Conservation (phyloP, 2,888 invertebrate species). For the Melipona beecheii region DNA sequence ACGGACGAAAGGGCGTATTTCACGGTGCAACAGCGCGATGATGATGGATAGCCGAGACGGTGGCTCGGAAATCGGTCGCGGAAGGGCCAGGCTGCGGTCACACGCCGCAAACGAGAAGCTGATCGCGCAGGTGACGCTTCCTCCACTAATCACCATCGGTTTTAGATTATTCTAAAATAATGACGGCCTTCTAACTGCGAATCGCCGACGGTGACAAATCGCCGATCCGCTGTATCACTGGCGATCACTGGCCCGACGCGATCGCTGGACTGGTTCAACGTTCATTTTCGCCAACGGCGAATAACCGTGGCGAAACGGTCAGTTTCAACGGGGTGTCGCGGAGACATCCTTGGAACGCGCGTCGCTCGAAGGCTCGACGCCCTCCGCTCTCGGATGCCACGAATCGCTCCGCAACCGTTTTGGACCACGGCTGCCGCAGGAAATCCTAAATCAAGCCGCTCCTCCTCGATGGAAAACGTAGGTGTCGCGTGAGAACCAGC, state of each 20-base stretch:
- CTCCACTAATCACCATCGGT: slow-evolving; percentile 84
- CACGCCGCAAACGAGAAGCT: slow-evolving; percentile 74
- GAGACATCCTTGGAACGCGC: slow-evolving; percentile 71
- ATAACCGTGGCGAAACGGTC: slow-evolving; percentile 67
- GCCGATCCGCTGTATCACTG: slow-evolving; percentile 43
- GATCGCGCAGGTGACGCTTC: slow-evolving; percentile 81
- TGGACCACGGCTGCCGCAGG: slow-evolving; percentile 36
- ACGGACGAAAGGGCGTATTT: slow-evolving; percentile 34
- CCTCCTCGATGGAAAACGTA: slow-evolving; percentile 49
- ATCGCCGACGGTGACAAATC: slow-evolving; percentile 76
- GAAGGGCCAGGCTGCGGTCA: slow-evolving; percentile 45
- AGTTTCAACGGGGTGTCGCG: slow-evolving; percentile 70
- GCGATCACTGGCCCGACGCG: slow-evolving; percentile 36
- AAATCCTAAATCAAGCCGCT: slow-evolving; percentile 55
- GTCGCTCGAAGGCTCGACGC: slow-evolving; percentile 48
- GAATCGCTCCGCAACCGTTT: slow-evolving; percentile 34
- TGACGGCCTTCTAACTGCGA: slow-evolving; percentile 77
- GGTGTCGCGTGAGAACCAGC: slow-evolving; percentile 47
- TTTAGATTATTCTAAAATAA: slow-evolving; percentile 84
- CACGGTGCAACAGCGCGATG: slow-evolving; percentile 37
- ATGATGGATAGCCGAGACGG: slow-evolving; percentile 79
- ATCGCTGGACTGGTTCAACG: slow-evolving; percentile 39
- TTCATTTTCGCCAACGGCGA: slow-evolving; percentile 28
- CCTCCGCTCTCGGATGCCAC: slow-evolving; percentile 48
- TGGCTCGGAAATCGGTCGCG: slow-evolving; percentile 55